Conservation (phyloP, 2,113 vertebrate genomes). For the Leucosticte australis region DNA sequence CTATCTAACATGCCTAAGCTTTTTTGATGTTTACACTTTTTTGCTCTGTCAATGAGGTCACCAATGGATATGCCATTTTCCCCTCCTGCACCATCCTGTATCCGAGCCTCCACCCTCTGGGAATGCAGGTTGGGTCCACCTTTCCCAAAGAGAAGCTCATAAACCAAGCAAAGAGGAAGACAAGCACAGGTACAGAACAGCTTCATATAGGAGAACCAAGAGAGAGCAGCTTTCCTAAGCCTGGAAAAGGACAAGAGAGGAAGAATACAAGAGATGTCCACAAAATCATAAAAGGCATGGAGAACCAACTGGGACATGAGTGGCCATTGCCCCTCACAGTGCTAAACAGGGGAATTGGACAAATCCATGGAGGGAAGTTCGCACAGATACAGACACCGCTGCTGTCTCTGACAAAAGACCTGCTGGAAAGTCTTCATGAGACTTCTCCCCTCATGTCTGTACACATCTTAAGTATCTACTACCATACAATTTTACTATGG, state of each 20-base stretch:
- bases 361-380: neutral
- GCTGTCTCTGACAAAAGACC: neutral
- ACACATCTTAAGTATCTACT: neutral
- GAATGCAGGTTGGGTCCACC: neutral
- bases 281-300: neutral
- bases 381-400: neutral
- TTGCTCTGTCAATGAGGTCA: neutral
- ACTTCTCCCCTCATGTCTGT: neutral
- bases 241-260: neutral
- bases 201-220: neutral
- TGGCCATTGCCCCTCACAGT: neutral
- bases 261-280: neutral
- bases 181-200: neutral
- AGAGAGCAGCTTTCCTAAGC: neutral
- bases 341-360: neutral
- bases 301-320: neutral
- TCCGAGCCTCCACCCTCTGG: neutral
- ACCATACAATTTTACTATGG: neutral
- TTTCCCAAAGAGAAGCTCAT: neutral
- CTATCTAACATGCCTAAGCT: neutral
- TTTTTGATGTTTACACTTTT: neutral
- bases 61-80: neutral
- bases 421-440: neutral
- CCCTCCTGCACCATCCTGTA: neutral
- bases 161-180: neutral